Base-by-base conservation (phyloP, 2,888 invertebrate species). In the Drosophila histrio region DNA sequence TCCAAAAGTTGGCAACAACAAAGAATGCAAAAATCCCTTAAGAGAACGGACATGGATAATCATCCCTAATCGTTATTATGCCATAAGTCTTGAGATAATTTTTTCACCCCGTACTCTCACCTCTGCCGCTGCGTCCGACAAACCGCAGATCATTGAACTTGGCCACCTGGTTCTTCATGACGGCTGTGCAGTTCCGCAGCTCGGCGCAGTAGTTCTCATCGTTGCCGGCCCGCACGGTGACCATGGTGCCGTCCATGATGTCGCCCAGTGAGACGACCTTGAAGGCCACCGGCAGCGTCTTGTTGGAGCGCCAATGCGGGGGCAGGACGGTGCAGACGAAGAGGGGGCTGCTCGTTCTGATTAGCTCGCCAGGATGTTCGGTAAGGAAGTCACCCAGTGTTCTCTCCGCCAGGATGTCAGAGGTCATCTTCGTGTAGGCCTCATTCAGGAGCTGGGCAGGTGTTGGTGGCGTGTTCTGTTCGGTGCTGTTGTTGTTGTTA, bases 101-200 rank as follows among this genome's bases (percentile, higher is more conserved):
- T 9, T 21, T 24, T 30, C 21, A 1, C 2, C 92, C 17, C 34
- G 2, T 93, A 26, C 17, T 93, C 95, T 96, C 93, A 99, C 99
- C 99, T 95, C 99, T 94, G 89, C 99, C 99, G 92, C 98, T 98
- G 92, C 99, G 94, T 83, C 99, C 99, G 88, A 99, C 98, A 93
- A 99, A 99, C 91, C 99, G 94, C 88, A 99, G 94, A 93, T 99
- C 99, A 92, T 98, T 98, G 93, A 99, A 99, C 93, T 98, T 98
- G 81, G 99, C 99, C 87, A 99, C 97, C 92, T 98, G 98, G 92
- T 98, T 98, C 93, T 98, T 98, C 96, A 99, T 98, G 89, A 98
- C 95, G 28, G 99, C 98, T 52, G 97, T 97, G 85, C 96, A 96
- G 93, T 99, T 99, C 89, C 98, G 93, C 83, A 99, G 92, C 92